A percentile compares a stretch with the other conserved stretches of the same genome.
Evolutionary conservation across 2,888 invertebrate species (phyloP).

Genomic region (Aleiodes leptofemur): DNA sequence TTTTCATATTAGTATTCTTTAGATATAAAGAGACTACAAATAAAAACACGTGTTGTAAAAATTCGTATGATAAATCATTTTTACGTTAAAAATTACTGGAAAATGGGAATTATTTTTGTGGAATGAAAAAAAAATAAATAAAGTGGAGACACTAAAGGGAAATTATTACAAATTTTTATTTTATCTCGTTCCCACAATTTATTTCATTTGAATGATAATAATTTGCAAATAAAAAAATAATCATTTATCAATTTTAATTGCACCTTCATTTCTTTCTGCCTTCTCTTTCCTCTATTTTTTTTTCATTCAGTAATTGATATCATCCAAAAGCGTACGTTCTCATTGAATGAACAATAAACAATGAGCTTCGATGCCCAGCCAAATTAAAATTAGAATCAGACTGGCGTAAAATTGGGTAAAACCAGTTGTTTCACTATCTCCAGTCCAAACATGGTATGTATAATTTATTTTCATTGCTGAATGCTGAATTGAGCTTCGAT

Average conservation of each 20-base stretch:
- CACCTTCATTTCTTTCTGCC: not conserved
- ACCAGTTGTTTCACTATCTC: conserved; percentile 8
- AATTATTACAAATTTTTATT: too few relatives aligned
- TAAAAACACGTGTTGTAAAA: not conserved
- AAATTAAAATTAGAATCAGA: conserved; percentile 17
- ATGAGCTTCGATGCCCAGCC: conserved; percentile 4
- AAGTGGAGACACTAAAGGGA: too few relatives aligned
- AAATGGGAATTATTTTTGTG: not conserved
- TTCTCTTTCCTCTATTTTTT: not conserved
- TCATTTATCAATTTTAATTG: conserved; percentile 2
- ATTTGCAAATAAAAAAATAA: conserved; percentile 2
- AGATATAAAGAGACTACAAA: not conserved
- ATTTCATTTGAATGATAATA: not conserved
- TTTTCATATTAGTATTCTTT: conserved; percentile 14
- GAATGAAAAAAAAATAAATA: too few relatives aligned
- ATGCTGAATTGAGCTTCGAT: too few relatives aligned
- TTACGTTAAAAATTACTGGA: not conserved
- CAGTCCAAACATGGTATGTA: conserved; percentile 1
- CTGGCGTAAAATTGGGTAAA: conserved; percentile 19
- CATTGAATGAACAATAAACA: conserved; percentile 23
- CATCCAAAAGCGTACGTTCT: not conserved
- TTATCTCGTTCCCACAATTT: not conserved
- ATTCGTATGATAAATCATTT: not conserved
- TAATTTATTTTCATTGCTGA: too few relatives aligned
- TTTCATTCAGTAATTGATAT: conserved; percentile 14